Evolutionary conservation across 1,140 invertebrate genomes (phyloP).

Genomic region (Coelopa frigida): DNA sequence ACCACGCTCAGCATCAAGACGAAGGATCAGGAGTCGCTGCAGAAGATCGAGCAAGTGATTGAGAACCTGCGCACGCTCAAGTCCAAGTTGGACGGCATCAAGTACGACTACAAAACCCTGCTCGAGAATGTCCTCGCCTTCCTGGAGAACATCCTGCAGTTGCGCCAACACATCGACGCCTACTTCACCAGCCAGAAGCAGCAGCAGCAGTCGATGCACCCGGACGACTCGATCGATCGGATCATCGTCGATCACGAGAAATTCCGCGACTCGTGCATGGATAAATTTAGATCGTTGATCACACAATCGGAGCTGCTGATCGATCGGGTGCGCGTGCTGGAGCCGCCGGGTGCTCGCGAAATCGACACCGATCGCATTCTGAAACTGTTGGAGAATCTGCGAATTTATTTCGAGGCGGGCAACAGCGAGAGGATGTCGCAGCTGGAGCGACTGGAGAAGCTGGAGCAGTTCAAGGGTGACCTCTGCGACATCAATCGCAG

Average conservation of each 20-base stretch:
- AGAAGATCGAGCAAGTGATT: constrained; percentile 54
- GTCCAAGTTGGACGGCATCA: constrained; percentile 56
- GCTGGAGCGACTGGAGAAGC: constrained; percentile 54
- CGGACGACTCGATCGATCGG: constrained; percentile 24
- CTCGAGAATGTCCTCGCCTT: constrained; percentile 56
- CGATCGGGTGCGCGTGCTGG: constrained; percentile 49
- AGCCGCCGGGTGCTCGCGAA: constrained; percentile 57
- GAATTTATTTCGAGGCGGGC: constrained; percentile 42
- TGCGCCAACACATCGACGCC: constrained; percentile 33
- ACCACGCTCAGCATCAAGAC: constrained; percentile 47
- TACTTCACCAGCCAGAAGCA: constrained; percentile 25
- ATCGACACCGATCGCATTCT: constrained; percentile 65
- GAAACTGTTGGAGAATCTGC: constrained; percentile 50
- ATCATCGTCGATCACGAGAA: constrained; percentile 39
- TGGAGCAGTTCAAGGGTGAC: constrained; percentile 56
- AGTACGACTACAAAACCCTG: constrained; percentile 66
- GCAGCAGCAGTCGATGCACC: constrained; percentile 10
- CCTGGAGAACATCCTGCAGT: constrained; percentile 32
- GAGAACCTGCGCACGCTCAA: constrained; percentile 40
- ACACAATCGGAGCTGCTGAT: constrained; percentile 42
- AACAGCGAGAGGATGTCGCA: constrained; percentile 56
- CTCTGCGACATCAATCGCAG: constrained; percentile 66
- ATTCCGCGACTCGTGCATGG: constrained; percentile 42
- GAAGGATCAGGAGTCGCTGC: constrained; percentile 54
- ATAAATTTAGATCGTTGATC: constrained; percentile 44